phyloP scores from a whole-genome alignment of 2,888 invertebrate species.

The Liopterus haemorrhoidalis region DNA sequence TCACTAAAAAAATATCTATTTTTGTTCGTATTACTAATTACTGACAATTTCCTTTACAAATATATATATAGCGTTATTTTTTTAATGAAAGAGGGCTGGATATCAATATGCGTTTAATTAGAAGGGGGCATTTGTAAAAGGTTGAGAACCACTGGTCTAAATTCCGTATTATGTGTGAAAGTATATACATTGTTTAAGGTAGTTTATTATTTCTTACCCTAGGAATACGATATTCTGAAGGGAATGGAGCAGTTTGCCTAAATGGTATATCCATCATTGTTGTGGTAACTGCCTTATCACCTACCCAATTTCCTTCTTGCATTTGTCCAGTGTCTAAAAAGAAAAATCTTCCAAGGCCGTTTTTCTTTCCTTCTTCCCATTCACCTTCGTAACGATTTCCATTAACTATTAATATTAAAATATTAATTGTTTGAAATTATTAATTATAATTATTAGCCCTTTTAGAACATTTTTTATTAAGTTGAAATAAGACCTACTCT shows the following conservation, averaged over 20 bases:
- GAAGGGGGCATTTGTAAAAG: no score
- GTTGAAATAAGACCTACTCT: no score
- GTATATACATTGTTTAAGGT: conserved; percentile 1
- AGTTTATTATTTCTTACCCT: conserved; percentile 41
- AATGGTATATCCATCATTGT: conserved; percentile 54
- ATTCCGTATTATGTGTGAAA: background rate
- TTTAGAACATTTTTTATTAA: no score
- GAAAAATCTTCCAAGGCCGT: conserved; percentile 59
- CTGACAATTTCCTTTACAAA: no score
- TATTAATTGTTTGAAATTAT: no score
- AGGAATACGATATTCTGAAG: conserved; percentile 54
- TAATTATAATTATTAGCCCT: no score
- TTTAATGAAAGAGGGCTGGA: no score
- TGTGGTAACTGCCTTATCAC: conserved; percentile 52
- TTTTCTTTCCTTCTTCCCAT: conserved; percentile 52
- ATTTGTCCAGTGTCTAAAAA: conserved; percentile 59
- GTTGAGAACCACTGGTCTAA: no score
- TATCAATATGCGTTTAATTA: no score
- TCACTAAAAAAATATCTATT: no score
- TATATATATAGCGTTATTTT: no score
- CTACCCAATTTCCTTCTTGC: conserved; percentile 59
- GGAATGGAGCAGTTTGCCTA: conserved; percentile 51
- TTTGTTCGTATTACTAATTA: no score
- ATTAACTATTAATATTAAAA: conserved; percentile 42
- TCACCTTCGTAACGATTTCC: conserved; percentile 62